Evolutionary conservation across 2,888 invertebrate species (phyloP).

Genomic region (Operophtera brumata): DNA sequence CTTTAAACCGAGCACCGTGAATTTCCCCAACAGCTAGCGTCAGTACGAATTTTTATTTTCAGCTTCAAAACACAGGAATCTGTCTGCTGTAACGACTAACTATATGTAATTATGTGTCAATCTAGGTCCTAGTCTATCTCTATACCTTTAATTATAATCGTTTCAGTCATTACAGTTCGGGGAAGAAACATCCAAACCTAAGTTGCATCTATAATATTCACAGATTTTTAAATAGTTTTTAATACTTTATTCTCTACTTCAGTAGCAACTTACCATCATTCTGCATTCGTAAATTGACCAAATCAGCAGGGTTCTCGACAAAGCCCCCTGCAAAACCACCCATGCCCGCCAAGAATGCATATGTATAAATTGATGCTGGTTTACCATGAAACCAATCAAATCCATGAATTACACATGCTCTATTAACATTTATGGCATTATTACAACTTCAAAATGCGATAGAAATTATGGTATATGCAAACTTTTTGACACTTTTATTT

Average conservation of each 20-base stretch:
- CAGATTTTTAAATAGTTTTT: no score
- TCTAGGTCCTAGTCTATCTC: no score
- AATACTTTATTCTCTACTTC: constrained; percentile 93
- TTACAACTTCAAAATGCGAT: background rate
- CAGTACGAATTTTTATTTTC: constrained; percentile 24
- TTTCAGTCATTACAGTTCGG: no score
- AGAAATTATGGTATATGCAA: no score
- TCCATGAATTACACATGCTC: background rate
- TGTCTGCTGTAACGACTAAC: constrained; percentile 12
- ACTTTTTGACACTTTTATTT: constrained; percentile 54
- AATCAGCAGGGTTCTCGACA: constrained; percentile 97
- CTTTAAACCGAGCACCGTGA: constrained; percentile 41
- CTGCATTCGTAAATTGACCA: constrained; percentile 99
- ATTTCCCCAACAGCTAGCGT: constrained; percentile 36
- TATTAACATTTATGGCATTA: no score
- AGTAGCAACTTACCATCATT: constrained; percentile 96
- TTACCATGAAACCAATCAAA: constrained; percentile 67
- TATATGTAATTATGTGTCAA: no score
- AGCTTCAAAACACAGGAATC: constrained; percentile 24
- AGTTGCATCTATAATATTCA: no score
- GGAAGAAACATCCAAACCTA: no score
- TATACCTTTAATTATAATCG: no score
- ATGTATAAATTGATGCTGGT: constrained; percentile 83
- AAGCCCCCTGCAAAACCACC: constrained; percentile 95
- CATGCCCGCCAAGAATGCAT: constrained; percentile 89